These are phyloP conservation scores for Crossocerus cetratus DNA, from an alignment of 2,888 invertebrate species.

Conservation along the genomic window DNA sequence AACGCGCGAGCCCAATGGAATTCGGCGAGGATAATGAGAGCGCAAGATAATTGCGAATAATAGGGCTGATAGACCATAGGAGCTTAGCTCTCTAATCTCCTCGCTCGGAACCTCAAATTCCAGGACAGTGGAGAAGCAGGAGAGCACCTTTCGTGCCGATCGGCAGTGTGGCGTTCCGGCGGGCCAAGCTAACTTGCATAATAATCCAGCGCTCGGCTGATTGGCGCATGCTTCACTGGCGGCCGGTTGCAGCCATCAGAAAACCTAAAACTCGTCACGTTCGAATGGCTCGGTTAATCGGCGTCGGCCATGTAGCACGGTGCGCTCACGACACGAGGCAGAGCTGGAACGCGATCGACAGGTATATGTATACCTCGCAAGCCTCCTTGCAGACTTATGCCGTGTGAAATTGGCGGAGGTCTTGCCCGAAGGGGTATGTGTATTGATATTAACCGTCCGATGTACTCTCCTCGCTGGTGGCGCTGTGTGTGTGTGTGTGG, in stretches of 20 bases:
- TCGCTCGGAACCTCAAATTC: slow-evolving; percentile 3
- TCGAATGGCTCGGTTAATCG: slow-evolving; percentile 55
- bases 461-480: background rate
- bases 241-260: slow-evolving; percentile 44
- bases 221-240: slow-evolving; percentile 25
- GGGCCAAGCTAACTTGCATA: slow-evolving; percentile 26
- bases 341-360: slow-evolving; percentile 49
- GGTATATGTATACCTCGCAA: slow-evolving; percentile 41
- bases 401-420: slow-evolving; percentile 46
- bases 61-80: background rate
- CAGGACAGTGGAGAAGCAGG: background rate
- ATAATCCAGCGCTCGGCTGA: slow-evolving; percentile 10
- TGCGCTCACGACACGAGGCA: slow-evolving; percentile 47
- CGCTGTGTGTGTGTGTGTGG: background rate
- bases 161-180: slow-evolving; percentile 27
- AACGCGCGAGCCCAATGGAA: background rate
- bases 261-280: slow-evolving; percentile 59
- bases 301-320: slow-evolving; percentile 50
- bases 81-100: background rate
- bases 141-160: slow-evolving; percentile 11
- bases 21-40: no score
- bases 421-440: slow-evolving; percentile 1
- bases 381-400: slow-evolving; percentile 9
- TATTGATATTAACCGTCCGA: slow-evolving; percentile 36
- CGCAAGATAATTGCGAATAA: background rate